These are phyloP conservation scores for Leucozona laternaria DNA, from an alignment of 2,888 invertebrate genomes.

Conservation along the genomic window DNA sequence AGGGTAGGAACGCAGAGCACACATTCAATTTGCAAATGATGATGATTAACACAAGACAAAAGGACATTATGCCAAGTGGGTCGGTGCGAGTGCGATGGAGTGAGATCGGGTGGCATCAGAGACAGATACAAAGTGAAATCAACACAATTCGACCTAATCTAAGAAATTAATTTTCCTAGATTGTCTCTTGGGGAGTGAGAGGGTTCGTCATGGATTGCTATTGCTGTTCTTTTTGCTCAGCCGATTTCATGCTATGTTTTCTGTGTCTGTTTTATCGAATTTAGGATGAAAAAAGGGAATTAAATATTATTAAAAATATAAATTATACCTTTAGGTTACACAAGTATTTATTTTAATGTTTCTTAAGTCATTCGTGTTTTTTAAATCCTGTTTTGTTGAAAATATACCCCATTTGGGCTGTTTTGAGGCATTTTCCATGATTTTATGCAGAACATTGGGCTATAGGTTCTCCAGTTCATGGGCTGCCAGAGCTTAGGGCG, in stretches of 20 bases:
- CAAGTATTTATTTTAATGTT: too few species aligned
- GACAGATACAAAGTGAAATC: constrained; percentile 61
- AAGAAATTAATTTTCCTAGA: constrained; percentile 65
- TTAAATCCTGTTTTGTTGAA: too few species aligned
- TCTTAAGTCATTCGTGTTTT: too few species aligned
- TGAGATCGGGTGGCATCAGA: constrained; percentile 11
- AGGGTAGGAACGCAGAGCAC: constrained; percentile 41
- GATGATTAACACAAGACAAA: constrained; percentile 56
- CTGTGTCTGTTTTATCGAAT: not conserved
- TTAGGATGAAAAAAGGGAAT: not conserved
- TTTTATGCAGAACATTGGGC: too few species aligned
- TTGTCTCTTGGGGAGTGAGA: constrained; percentile 44
- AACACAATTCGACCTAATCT: constrained; percentile 62
- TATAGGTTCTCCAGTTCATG: too few species aligned
- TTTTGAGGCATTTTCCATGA: too few species aligned
- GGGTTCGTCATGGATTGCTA: constrained; percentile 2
- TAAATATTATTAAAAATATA: too few species aligned
- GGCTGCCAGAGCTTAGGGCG: too few species aligned
- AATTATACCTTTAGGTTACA: too few species aligned
- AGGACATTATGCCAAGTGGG: constrained; percentile 13
- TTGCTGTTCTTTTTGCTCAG: not conserved
- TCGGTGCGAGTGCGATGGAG: not conserved
- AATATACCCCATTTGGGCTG: too few species aligned
- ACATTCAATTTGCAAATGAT: constrained; percentile 42
- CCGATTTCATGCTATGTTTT: not conserved